Conservation (phyloP, 2,797 vertebrate genomes). For the Pygocentrus nattereri region DNA sequence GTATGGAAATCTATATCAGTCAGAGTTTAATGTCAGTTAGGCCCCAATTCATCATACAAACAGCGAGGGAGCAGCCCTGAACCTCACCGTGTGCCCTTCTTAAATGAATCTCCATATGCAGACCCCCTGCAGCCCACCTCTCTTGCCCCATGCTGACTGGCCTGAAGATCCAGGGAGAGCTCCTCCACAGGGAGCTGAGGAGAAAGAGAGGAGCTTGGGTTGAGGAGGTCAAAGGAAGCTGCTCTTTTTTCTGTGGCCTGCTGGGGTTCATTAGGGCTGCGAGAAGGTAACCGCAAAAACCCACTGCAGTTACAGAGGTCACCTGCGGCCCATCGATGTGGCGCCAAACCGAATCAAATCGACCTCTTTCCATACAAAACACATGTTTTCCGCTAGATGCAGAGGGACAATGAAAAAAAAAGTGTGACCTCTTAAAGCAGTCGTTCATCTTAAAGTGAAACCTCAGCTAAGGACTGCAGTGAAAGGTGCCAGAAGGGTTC, state of each 20-base stretch:
- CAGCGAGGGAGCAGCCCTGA: background rate
- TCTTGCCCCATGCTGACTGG: too few species aligned
- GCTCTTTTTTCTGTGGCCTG: constrained; percentile 72
- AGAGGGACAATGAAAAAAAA: background rate
- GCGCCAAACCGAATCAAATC: too few species aligned
- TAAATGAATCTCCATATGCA: background rate
- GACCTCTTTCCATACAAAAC: background rate
- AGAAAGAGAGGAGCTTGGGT: background rate
- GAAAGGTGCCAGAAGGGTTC: background rate
- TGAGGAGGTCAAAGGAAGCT: constrained; percentile 27
- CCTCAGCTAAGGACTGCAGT: constrained; percentile 45
- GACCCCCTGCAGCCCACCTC: background rate
- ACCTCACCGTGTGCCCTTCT: background rate
- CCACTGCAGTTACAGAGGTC: constrained; percentile 77
- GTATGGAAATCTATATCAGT: background rate
- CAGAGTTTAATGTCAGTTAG: background rate
- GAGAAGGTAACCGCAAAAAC: constrained; percentile 76
- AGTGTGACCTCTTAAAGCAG: background rate
- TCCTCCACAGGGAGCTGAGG: background rate
- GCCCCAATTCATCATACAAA: background rate
- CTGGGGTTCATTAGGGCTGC: constrained; percentile 76
- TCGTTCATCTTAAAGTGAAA: background rate
- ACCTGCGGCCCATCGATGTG: constrained; percentile 67
- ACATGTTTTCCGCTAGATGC: background rate
- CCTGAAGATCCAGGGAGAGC: background rate